A percentile compares a stretch with the other conserved stretches of the same genome.
These are phyloP conservation scores for Epinotia brunnichana DNA, from an alignment of 2,888 invertebrate genomes.

Conservation along the genomic window DNA sequence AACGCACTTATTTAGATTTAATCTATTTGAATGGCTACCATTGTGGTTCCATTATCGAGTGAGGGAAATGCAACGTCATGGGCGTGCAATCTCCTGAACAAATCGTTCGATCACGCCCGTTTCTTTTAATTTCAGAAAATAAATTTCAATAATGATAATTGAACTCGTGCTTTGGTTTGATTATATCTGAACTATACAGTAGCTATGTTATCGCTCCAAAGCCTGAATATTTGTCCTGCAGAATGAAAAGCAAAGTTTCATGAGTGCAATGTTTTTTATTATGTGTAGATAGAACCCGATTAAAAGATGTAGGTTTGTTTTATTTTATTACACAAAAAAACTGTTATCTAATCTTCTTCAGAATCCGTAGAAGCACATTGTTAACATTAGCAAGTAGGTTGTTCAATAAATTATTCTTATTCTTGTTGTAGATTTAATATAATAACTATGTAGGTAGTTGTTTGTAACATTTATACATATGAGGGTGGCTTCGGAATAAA, in stretches of 20 bases:
- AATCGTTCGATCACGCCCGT: slow-evolving; percentile 44
- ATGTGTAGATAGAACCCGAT: too few species aligned
- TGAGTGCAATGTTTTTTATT: too few species aligned
- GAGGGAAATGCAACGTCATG: slow-evolving; percentile 52
- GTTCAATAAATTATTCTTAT: too few species aligned
- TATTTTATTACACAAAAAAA: too few species aligned
- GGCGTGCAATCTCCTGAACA: slow-evolving; percentile 52
- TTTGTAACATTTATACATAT: too few species aligned
- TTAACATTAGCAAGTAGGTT: too few species aligned
- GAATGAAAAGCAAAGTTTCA: background rate
- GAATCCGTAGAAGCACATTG: too few species aligned
- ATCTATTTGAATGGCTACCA: slow-evolving; percentile 44
- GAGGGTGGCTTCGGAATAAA: too few species aligned
- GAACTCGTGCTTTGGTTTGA: background rate
- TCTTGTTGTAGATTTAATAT: too few species aligned
- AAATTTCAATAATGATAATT: background rate
- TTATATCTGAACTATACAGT: background rate
- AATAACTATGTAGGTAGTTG: too few species aligned
- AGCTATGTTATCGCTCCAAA: background rate
- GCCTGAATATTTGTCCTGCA: background rate
- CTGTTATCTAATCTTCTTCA: too few species aligned
- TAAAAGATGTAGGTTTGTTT: too few species aligned
- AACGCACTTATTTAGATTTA: slow-evolving; percentile 33
- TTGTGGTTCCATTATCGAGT: slow-evolving; percentile 44
- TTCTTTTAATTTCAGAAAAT: background rate